A percentile compares a stretch with the other conserved stretches of the same genome.
These are phyloP conservation scores for Thripadectes ignobilis DNA, from an alignment of 2,797 vertebrate genomes.

Conservation along the genomic window DNA sequence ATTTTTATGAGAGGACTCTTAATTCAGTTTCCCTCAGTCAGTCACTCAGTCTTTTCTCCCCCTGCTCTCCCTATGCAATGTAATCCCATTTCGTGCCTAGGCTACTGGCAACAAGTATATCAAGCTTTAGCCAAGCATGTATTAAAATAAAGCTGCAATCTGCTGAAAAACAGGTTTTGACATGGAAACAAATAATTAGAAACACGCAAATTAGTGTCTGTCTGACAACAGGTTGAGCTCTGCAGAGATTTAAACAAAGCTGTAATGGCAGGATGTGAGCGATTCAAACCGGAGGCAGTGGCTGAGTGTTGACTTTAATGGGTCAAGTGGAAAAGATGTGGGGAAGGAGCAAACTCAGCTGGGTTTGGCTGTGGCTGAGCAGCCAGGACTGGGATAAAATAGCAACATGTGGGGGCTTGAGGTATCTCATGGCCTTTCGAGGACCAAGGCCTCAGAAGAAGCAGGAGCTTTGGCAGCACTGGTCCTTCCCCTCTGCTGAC, in stretches of 20 bases:
- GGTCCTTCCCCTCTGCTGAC: neutral
- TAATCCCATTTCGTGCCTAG: conserved; percentile 31
- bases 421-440: rapidly evolving
- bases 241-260: conserved; percentile 14
- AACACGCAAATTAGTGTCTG: conserved; percentile 54
- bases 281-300: neutral
- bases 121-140: conserved; percentile 31
- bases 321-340: neutral
- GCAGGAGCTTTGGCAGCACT: rapidly evolving
- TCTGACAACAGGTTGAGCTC: conserved; percentile 63
- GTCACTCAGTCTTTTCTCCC: neutral
- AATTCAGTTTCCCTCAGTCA: neutral
- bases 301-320: neutral
- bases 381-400: neutral
- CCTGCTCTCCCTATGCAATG: neutral
- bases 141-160: conserved; percentile 56
- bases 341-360: neutral
- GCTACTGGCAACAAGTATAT: conserved; percentile 39
- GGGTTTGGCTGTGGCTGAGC: neutral
- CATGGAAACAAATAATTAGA: conserved; percentile 67
- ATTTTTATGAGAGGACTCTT: neutral
- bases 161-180: conserved; percentile 62
- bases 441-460: rapidly evolving
- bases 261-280: neutral
- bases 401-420: neutral